These are phyloP conservation scores for Sebastes schlegelii DNA, from an alignment of 2,113 vertebrate genomes.

Conservation along the genomic window DNA sequence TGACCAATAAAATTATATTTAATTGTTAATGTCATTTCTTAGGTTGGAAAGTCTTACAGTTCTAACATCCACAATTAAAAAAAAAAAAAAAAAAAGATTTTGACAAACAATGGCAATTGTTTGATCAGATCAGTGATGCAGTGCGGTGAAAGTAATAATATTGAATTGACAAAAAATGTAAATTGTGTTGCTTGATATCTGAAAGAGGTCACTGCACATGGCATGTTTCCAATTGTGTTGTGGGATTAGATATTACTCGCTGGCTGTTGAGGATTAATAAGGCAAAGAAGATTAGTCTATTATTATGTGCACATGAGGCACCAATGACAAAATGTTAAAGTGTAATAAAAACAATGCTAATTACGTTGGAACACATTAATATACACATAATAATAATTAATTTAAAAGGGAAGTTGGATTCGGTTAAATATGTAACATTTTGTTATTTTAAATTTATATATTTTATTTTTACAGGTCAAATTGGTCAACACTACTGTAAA, in stretches of 20 bases:
- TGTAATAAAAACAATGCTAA: neutral
- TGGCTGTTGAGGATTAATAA: conserved; percentile 37
- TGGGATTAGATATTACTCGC: conserved; percentile 11
- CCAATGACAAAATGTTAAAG: neutral
- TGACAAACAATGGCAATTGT: neutral
- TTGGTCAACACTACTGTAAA: neutral
- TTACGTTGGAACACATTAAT: neutral
- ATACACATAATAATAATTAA: neutral
- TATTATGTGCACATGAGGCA: conserved; percentile 4
- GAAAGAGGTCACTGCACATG: neutral
- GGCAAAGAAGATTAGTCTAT: conserved; percentile 47
- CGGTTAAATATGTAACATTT: neutral
- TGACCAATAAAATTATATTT: conserved; percentile 42
- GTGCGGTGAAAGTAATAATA: neutral
- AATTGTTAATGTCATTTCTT: conserved; percentile 1
- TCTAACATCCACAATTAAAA: neutral
- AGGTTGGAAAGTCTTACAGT: neutral
- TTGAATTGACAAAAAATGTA: too few relatives aligned
- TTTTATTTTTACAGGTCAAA: neutral
- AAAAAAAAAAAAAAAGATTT: neutral
- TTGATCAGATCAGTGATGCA: neutral
- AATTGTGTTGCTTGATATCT: neutral
- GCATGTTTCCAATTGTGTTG: neutral
- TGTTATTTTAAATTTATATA: neutral
- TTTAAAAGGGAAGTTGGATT: neutral